Base-by-base conservation (phyloP, 2,113 vertebrate species). In the Neolamprologus ventralis region DNA sequence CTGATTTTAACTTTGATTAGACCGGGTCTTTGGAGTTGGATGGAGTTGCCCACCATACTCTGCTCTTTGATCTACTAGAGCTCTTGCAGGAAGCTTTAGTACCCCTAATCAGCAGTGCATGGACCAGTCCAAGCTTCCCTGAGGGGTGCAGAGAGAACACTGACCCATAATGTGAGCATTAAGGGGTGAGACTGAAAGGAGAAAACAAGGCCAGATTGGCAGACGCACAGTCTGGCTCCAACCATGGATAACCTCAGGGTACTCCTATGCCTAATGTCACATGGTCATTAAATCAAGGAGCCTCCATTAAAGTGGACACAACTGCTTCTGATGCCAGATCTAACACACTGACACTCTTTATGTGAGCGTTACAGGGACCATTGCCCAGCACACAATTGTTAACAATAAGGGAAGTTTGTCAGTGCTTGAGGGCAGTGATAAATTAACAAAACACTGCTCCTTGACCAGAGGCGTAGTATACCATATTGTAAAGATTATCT, bases 171-270 rank as follows among this genome's bases (percentile, higher is more conserved):
- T 84, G 82, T 54, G 58, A 91, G 71, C 49, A 86, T 85, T 89
- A 86, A 87, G 55, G 81, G 85, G 81, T 65, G 71, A 88, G 84
- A 85, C 35, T 45, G n/a, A 81, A 78, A 82, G 35, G n/a, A 68
- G 78, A 55, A 75, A 79, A 31, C 60, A 80, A 42, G 83, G 78
- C 53, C 85, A 85, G 79, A 83, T 79, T 81, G 91, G 86, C 89
- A 93, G 92, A 93, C 90, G 28, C 87, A 31, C 81, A 89, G 94
- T 92, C 93, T 93, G 94, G 93, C 93, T 93, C 94, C 93, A 93
- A 86, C 86, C 83, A 73, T 7, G 79, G 90, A 92, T 95, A 89
- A 94, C 94, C 94, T 81, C 88, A 63, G 94, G 94, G 83, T 82
- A 73, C 88, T 91, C 84, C 82, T 91, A 85, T 65, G 55, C 86